A percentile compares a stretch with the other conserved stretches of the same genome.
Conservation (phyloP, 2,888 invertebrate species). For the Apodemia zela region DNA sequence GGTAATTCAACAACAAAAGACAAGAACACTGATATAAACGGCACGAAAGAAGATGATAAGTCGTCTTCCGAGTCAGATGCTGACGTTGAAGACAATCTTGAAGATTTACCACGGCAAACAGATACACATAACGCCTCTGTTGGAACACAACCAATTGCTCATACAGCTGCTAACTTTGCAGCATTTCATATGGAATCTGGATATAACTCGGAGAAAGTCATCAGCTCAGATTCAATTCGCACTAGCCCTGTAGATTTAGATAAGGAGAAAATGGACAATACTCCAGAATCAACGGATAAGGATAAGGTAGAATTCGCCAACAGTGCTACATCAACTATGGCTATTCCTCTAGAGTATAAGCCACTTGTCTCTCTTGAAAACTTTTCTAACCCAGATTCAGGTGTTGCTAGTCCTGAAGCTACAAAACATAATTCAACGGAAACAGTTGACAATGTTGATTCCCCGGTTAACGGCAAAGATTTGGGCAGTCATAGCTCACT, state of each 20-base stretch:
- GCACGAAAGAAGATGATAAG: constrained; percentile 61
- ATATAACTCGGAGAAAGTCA: constrained; percentile 81
- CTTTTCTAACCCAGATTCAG: constrained; percentile 73
- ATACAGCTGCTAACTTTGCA: constrained; percentile 70
- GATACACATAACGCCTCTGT: constrained; percentile 50
- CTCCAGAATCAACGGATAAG: constrained; percentile 79
- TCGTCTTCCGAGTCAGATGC: constrained; percentile 88
- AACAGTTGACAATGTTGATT: constrained; percentile 71
- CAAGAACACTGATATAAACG: constrained; percentile 52
- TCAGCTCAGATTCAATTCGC: constrained; percentile 69
- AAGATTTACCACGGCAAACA: constrained; percentile 67
- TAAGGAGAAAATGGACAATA: constrained; percentile 79
- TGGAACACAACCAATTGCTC: constrained; percentile 53
- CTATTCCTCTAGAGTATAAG: constrained; percentile 63
- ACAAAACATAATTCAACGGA: constrained; percentile 79
- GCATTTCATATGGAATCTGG: constrained; percentile 83
- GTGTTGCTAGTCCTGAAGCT: constrained; percentile 78
- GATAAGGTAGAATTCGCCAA: constrained; percentile 72
- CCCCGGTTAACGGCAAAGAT: constrained; percentile 65
- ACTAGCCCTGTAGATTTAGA: constrained; percentile 68
- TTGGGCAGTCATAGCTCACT: constrained; percentile 69
- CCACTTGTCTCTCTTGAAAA: constrained; percentile 63
- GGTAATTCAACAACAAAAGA: constrained; percentile 63
- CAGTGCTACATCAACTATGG: constrained; percentile 51
- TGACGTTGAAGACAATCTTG: constrained; percentile 89